Conservation (phyloP, 2,888 invertebrate genomes). For the Lacanobia oleracea region DNA sequence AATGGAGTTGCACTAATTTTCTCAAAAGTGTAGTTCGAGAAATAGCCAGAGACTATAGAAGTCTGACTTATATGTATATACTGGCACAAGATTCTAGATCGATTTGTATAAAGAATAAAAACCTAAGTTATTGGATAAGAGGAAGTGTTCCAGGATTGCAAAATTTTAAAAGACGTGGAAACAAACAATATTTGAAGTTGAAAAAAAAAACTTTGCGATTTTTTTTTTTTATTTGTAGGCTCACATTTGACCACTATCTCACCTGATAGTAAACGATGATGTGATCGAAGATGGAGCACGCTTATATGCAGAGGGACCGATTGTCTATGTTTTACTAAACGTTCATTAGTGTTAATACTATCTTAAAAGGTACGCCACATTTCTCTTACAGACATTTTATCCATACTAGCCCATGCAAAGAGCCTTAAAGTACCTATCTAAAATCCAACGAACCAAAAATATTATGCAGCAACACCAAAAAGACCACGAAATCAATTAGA, state of each 20-base stretch:
- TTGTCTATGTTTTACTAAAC: too few relatives aligned
- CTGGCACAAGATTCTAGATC: not conserved
- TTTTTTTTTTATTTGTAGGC: too few relatives aligned
- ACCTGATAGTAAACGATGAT: too few relatives aligned
- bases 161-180: too few relatives aligned
- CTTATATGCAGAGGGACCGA: too few relatives aligned
- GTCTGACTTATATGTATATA: not conserved
- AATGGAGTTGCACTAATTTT: slow-evolving; percentile 2
- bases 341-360: not conserved
- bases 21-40: not conserved
- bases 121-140: too few relatives aligned
- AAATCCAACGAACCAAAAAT: slow-evolving; percentile 3
- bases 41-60: not conserved
- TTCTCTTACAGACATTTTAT: not conserved
- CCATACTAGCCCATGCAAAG: not conserved
- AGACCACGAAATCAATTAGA: slow-evolving; percentile 48
- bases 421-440: too few relatives aligned
- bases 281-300: too few relatives aligned
- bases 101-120: too few relatives aligned
- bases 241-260: too few relatives aligned
- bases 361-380: not conserved
- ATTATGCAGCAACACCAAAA: slow-evolving; percentile 12
- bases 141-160: too few relatives aligned
- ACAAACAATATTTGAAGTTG: not conserved
- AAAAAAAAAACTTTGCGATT: too few relatives aligned